Conservation (phyloP, 2,888 invertebrate genomes). For the Dolichopus griseipennis region DNA sequence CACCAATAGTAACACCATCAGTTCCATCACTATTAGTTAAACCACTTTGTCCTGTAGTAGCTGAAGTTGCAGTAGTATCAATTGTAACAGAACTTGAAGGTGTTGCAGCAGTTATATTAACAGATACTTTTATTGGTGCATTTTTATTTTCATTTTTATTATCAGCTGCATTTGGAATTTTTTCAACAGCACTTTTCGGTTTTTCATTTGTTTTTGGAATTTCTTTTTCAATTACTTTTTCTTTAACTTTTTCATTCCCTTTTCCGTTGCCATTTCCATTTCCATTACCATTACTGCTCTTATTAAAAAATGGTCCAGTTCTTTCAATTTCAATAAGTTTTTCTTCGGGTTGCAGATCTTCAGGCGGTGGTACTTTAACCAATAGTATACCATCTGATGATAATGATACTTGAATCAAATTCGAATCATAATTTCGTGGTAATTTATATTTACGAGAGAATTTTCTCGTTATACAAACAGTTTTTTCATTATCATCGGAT, state of each 20-base stretch:
- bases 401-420: slow-evolving; percentile 33
- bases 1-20: neutral
- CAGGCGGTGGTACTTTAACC: slow-evolving; percentile 37
- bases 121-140: too few relatives aligned
- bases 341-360: slow-evolving; percentile 29
- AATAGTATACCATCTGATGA: slow-evolving; percentile 38
- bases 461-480: slow-evolving; percentile 35
- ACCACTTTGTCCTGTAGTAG: neutral
- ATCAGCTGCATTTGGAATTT: too few relatives aligned
- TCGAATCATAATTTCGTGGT: slow-evolving; percentile 37
- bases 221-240: neutral
- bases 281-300: neutral
- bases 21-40: neutral
- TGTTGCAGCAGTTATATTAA: too few relatives aligned
- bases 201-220: too few relatives aligned
- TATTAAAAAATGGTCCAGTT: slow-evolving; percentile 29
- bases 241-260: neutral
- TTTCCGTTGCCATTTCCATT: neutral
- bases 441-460: slow-evolving; percentile 37
- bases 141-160: too few relatives aligned
- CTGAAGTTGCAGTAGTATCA: neutral
- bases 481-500: slow-evolving; percentile 30
- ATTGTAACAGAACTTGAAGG: neutral
- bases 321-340: slow-evolving; percentile 33
- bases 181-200: too few relatives aligned